phyloP scores from a whole-genome alignment of 2,113 vertebrate genomes.

The Calcarius ornatus region DNA sequence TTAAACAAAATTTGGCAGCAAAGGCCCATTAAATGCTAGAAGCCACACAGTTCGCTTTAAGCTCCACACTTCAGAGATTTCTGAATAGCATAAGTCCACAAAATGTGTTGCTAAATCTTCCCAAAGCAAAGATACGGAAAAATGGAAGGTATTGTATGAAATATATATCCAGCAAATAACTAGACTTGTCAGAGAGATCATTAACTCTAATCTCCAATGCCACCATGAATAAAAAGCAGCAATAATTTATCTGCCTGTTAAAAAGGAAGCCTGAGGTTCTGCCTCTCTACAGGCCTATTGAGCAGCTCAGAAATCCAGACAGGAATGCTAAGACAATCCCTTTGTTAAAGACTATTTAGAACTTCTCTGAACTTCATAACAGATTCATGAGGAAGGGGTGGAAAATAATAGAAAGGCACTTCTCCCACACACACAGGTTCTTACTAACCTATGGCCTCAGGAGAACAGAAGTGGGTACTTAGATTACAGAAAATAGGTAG shows the following conservation, averaged over 20 bases:
- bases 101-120: not conserved
- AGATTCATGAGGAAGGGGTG: not conserved
- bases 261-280: not conserved
- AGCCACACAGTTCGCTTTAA: not conserved
- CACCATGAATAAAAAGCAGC: not conserved
- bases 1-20: not conserved
- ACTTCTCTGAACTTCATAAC: not conserved
- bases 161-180: not conserved
- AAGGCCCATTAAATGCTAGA: not conserved
- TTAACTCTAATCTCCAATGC: not conserved
- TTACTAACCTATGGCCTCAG: not conserved
- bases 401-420: not conserved
- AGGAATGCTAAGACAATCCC: not conserved
- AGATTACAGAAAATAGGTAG: not conserved
- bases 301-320: not conserved
- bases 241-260: not conserved
- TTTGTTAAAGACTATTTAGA: not conserved
- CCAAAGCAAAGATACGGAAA: not conserved
- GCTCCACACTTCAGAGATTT: not conserved
- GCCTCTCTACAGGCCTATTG: not conserved
- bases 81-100: not conserved
- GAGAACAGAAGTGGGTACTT: not conserved
- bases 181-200: not conserved
- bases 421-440: fast-evolving
- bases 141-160: not conserved